Base-by-base conservation (phyloP, 1,140 invertebrate genomes). In the Trissolcus basalis region DNA sequence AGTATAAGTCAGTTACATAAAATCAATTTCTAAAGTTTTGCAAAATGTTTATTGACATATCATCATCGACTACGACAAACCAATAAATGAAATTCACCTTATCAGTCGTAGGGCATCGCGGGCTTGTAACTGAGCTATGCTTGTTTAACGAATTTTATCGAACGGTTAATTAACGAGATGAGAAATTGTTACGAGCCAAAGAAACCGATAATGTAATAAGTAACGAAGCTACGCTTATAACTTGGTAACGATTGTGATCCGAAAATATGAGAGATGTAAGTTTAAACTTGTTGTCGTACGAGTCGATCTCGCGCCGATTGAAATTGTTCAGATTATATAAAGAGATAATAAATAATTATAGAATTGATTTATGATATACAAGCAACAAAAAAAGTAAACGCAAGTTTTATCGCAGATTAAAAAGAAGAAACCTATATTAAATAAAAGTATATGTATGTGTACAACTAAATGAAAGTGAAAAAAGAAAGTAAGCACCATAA, bases 261-360 rank as follows among this genome's bases (percentile, higher is more conserved):
- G 60, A 76, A 53, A 55, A 39, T 63, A 55, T 64, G 55, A 72
- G 39, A 68, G 60, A 65, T 77, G 50, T 61, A 67, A 70, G 35
- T 33, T 73, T 60, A 69, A 72, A 72, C 58, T 68, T 77, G 39
- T 72, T 75, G 59, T 74, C 35, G 74, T 71, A 68, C 75, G 75
- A 72, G 75, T 77, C 63, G 68, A 77, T 72, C 75, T 77, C 68
- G 75, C 75, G 75, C 75, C 59, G 64, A 77, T 73, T 72, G 48
- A 77, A 72, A 60, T 73, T 77, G 75, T 77, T 77, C 53, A 72
- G 64, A 77, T 69, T 77, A 77, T 77, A 77, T 76, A 65, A 76
- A 49, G 61, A 70, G 41, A 65, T 56, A 35, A 68, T 64, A 71
- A 64, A 68, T 64, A 71, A 64, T 59, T n/a, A 61, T 61, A 68